Conservation (phyloP, 2,888 invertebrate species). For the Campoletis raptor region DNA sequence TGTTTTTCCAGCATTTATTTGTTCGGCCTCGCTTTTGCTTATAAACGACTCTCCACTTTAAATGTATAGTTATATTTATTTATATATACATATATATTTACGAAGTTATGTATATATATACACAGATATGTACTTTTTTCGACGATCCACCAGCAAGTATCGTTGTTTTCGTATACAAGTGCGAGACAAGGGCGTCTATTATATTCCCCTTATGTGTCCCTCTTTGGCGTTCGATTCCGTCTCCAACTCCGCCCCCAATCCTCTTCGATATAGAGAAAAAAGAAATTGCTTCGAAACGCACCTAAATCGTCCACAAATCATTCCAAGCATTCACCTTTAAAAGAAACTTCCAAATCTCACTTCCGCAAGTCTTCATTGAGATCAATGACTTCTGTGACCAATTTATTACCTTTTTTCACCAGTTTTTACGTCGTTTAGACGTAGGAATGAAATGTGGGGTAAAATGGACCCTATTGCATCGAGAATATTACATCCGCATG, state of each 20-base stretch:
- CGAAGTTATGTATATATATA: neutral
- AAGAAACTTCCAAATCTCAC: constrained; percentile 17
- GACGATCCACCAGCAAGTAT: constrained; percentile 18
- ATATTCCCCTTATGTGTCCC: constrained; percentile 36
- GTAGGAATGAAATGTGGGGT: neutral
- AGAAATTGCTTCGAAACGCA: neutral
- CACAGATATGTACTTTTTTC: neutral
- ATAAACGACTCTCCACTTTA: constrained; percentile 29
- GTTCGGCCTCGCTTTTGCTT: constrained; percentile 78
- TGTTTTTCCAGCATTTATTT: constrained; percentile 84
- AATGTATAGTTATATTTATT: neutral
- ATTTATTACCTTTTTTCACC: constrained; percentile 2
- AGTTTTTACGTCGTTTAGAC: neutral
- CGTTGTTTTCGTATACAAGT: constrained; percentile 32
- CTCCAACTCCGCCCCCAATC: constrained; percentile 5
- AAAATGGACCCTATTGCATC: neutral
- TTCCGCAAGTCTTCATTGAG: constrained; percentile 1
- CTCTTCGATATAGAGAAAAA: neutral
- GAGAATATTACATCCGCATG: neutral
- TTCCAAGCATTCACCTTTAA: neutral
- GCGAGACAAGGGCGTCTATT: constrained; percentile 60
- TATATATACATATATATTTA: constrained; percentile 3
- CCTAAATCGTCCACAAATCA: constrained; percentile 1
- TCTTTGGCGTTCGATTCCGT: constrained; percentile 2
- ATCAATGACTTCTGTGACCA: neutral